Evolutionary conservation across 2,888 invertebrate genomes (phyloP).

Genomic region (Habroteleia sp.): DNA sequence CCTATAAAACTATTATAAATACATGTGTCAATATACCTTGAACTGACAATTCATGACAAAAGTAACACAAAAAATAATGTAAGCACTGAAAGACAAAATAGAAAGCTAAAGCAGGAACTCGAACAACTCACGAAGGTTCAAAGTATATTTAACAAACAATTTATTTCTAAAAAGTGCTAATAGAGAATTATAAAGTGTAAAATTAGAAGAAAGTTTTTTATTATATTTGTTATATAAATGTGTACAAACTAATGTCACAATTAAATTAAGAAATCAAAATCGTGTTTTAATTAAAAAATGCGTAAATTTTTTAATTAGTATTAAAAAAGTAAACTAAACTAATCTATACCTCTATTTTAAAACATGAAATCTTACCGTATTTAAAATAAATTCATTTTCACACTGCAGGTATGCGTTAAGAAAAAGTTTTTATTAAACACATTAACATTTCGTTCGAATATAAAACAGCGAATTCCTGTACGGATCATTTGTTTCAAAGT

Average conservation of each 20-base stretch:
- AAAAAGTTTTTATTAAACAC: neutral
- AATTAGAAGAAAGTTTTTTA: neutral
- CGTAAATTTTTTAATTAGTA: neutral
- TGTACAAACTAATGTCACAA: neutral
- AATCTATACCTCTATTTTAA: neutral
- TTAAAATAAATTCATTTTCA: constrained; percentile 1
- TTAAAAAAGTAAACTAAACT: neutral
- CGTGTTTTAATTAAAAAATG: neutral
- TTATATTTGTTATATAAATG: neutral
- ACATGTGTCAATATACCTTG: constrained; percentile 44
- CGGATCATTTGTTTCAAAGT: constrained; percentile 19
- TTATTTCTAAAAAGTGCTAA: neutral
- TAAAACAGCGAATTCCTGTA: constrained; percentile 38
- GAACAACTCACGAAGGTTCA: constrained; percentile 64
- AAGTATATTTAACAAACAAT: constrained; percentile 66
- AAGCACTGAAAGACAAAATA: constrained; percentile 36
- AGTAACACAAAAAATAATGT: constrained; percentile 19
- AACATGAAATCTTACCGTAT: constrained; percentile 6
- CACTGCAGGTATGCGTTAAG: constrained; percentile 22
- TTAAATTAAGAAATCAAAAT: too few relatives aligned
- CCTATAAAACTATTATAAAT: constrained; percentile 1
- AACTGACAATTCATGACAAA: constrained; percentile 35
- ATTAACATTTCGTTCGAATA: neutral
- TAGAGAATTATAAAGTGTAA: neutral
- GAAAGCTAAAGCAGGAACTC: constrained; percentile 29